phyloP scores from a whole-genome alignment of 2,888 invertebrate genomes.

The Tenthredo distinguenda region DNA sequence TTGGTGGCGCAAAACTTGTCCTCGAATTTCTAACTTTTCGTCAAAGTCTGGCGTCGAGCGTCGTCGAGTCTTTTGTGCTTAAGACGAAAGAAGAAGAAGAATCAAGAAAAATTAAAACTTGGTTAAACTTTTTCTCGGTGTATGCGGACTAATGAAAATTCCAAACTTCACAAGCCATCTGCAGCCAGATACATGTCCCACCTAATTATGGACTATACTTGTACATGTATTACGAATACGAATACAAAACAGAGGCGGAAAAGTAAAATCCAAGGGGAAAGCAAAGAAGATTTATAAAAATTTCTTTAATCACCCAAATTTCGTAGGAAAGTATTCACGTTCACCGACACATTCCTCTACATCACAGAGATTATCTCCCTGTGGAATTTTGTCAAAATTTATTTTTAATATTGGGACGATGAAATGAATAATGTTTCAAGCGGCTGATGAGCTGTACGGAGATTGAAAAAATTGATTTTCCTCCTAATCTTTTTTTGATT shows the following conservation, averaged over 20 bases:
- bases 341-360: background rate
- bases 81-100: background rate
- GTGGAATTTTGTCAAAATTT: background rate
- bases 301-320: background rate
- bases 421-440: background rate
- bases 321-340: background rate
- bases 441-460: background rate
- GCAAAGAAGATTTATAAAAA: background rate
- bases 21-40: constrained; percentile 3
- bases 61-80: background rate
- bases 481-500: background rate
- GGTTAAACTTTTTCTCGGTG: background rate
- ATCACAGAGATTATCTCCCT: background rate
- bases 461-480: background rate
- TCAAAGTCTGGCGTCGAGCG: background rate
- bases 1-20: constrained; percentile 12
- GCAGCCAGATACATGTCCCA: background rate
- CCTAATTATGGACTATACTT: background rate
- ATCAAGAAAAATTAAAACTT: constrained; percentile 16
- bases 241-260: background rate
- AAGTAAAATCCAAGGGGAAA: background rate
- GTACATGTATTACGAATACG: background rate
- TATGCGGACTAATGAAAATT: background rate
- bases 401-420: background rate
- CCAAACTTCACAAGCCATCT: background rate